Evolutionary conservation across 2,113 vertebrate genomes (phyloP).

Genomic region (Nettapus auritus): DNA sequence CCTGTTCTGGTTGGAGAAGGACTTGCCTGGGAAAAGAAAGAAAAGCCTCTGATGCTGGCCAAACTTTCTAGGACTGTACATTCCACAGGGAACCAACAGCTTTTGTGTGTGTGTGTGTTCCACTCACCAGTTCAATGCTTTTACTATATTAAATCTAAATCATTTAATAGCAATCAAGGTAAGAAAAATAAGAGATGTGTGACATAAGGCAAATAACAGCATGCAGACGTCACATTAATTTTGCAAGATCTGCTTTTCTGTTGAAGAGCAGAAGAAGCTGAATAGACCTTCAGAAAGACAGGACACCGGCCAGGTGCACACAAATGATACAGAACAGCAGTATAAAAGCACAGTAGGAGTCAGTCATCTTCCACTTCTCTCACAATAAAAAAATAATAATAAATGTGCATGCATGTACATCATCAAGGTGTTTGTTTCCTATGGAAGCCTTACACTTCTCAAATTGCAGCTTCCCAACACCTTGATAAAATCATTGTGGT

Average conservation of each 20-base stretch:
- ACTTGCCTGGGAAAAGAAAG: neutral
- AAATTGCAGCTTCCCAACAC: neutral
- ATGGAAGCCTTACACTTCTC: neutral
- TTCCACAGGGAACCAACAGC: slow-evolving; percentile 3
- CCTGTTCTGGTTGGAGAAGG: neutral
- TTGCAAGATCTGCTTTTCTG: neutral
- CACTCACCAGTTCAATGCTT: neutral
- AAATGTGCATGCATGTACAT: neutral
- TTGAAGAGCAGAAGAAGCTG: neutral
- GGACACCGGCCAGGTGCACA: neutral
- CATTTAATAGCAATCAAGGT: neutral
- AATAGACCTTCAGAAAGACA: neutral
- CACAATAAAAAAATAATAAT: neutral
- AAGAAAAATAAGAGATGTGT: neutral
- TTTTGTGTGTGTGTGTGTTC: neutral
- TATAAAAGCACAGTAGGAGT: neutral
- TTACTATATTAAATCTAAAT: neutral
- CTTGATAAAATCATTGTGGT: neutral
- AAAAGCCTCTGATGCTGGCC: neutral
- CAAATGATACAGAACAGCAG: neutral
- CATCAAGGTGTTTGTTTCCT: neutral
- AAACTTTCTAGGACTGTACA: slow-evolving; percentile 53
- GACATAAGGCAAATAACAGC: neutral
- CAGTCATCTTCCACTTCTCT: neutral
- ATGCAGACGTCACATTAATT: neutral